A percentile compares a stretch with the other conserved stretches of the same genome.
These are phyloP conservation scores for Rhegmatorhina hoffmannsi DNA, from an alignment of 2,113 vertebrate species.

Conservation along the genomic window DNA sequence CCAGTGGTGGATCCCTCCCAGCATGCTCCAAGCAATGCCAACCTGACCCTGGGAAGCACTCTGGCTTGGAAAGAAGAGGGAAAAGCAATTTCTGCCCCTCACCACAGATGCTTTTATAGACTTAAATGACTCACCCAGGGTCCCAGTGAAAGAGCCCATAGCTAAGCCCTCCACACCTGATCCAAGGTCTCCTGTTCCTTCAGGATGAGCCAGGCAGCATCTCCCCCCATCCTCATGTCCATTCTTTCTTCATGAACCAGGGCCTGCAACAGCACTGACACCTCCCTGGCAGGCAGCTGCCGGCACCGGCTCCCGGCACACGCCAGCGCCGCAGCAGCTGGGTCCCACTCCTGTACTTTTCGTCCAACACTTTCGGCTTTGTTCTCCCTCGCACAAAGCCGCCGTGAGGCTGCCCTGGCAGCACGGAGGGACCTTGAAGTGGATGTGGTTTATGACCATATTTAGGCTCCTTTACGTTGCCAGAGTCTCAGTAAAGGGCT, in stretches of 20 bases:
- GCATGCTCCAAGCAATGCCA: rapidly evolving
- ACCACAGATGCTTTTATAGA: rapidly evolving
- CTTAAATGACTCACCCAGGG: neutral
- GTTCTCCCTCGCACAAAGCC: neutral
- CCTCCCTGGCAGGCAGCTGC: neutral
- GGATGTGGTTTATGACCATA: conserved; percentile 55
- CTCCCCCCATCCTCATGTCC: neutral
- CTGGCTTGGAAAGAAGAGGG: neutral
- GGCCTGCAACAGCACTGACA: neutral
- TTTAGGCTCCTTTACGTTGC: conserved; percentile 58
- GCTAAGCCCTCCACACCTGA: neutral
- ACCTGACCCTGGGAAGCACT: neutral
- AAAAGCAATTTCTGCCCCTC: neutral
- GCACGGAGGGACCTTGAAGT: neutral
- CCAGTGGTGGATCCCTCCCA: rapidly evolving
- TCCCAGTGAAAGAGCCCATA: neutral
- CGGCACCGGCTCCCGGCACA: rapidly evolving
- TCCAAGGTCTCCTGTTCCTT: neutral
- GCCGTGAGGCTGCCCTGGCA: neutral
- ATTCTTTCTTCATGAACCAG: neutral
- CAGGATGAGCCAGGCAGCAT: neutral
- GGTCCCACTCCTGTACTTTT: neutral
- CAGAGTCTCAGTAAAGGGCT: conserved; percentile 3
- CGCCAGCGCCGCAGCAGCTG: neutral
- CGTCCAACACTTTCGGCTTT: neutral